These are phyloP conservation scores for Spheniscus mendiculus DNA, from an alignment of 2,113 vertebrate species.

Conservation along the genomic window DNA sequence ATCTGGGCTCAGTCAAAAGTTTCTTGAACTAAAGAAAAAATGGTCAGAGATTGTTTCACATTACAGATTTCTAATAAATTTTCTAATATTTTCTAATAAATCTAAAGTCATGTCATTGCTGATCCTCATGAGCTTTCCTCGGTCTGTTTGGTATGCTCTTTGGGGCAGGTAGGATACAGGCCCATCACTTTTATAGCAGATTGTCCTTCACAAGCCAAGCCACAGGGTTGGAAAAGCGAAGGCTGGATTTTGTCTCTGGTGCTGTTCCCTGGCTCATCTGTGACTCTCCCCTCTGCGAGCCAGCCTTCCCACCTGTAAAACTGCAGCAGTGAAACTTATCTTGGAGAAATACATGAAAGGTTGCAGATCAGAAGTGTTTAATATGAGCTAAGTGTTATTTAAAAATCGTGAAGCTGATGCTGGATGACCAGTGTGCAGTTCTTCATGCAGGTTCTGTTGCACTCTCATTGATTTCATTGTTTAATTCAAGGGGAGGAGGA, in stretches of 20 bases:
- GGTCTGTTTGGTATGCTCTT: not conserved
- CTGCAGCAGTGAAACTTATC: not conserved
- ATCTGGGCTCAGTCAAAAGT: not conserved
- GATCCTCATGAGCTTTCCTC: not conserved
- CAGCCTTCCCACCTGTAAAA: not conserved
- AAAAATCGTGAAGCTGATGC: not conserved
- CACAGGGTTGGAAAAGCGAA: not conserved
- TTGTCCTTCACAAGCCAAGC: not conserved
- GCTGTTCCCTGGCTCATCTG: not conserved
- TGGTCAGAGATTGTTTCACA: not conserved
- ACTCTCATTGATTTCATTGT: not conserved
- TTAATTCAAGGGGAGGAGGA: not conserved
- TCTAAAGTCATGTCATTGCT: not conserved
- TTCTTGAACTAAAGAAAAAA: not conserved
- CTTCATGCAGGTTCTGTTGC: not conserved
- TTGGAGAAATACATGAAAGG: not conserved
- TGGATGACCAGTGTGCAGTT: not conserved
- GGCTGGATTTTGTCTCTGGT: not conserved
- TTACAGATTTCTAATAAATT: not conserved
- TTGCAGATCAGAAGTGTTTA: not conserved
- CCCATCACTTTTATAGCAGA: not conserved
- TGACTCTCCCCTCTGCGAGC: accelerated
- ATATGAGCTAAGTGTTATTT: not conserved
- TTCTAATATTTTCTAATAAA: not conserved
- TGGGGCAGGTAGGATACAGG: too few relatives aligned